phyloP scores from a whole-genome alignment of 2,797 vertebrate genomes.

The Channa striata region DNA sequence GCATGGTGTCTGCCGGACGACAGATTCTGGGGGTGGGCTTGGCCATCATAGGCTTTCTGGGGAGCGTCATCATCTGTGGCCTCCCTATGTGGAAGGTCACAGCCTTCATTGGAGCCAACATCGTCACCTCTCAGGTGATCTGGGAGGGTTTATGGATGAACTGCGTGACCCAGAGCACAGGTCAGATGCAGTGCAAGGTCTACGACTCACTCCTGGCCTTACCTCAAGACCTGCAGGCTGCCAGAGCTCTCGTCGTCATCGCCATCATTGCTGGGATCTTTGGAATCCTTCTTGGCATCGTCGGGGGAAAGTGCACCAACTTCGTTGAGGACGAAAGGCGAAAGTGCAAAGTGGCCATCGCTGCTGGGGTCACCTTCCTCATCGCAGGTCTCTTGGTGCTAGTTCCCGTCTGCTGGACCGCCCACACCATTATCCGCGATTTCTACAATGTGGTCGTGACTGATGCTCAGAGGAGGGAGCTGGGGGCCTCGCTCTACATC shows the following conservation, averaged over 20 bases:
- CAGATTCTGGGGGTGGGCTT: conserved; percentile 89
- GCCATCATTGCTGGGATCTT: conserved; percentile 82
- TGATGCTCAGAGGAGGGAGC: conserved; percentile 87
- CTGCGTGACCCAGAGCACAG: conserved; percentile 92
- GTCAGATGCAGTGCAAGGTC: conserved; percentile 93
- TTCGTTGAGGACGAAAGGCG: conserved; percentile 83
- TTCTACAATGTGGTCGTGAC: conserved; percentile 89
- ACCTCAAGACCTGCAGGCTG: conserved; percentile 90
- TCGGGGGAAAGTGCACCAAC: conserved; percentile 90
- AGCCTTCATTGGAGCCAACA: conserved; percentile 91
- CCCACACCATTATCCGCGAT: conserved; percentile 87
- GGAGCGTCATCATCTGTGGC: conserved; percentile 86
- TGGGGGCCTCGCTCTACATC: conserved; percentile 90
- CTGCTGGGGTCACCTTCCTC: conserved; percentile 82
- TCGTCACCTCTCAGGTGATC: conserved; percentile 88
- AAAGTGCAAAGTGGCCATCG: conserved; percentile 86
- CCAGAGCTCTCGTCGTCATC: conserved; percentile 86
- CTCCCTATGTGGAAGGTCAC: conserved; percentile 92
- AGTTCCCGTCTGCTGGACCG: conserved; percentile 88
- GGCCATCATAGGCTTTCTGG: conserved; percentile 88
- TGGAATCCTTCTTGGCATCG: conserved; percentile 82
- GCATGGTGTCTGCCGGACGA: conserved; percentile 87
- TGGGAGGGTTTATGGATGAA: conserved; percentile 97
- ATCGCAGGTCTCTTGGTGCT: conserved; percentile 84
- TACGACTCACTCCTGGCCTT: conserved; percentile 90